These are phyloP conservation scores for Caenorhabditis wallacei DNA, from an alignment of 2,888 invertebrate genomes.

Conservation along the genomic window DNA sequence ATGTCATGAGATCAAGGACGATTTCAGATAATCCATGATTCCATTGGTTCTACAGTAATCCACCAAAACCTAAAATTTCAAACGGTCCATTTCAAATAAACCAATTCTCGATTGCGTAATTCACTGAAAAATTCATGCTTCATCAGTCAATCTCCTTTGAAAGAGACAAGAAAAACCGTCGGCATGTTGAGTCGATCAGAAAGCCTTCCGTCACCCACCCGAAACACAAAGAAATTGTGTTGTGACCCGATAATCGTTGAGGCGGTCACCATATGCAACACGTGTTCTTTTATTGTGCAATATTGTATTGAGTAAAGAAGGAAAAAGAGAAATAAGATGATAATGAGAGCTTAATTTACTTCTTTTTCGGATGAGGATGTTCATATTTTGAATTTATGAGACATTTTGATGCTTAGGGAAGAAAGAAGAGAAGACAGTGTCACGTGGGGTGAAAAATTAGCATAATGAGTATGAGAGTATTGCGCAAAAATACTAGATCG, in stretches of 20 bases:
- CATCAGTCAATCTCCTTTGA: constrained; percentile 5
- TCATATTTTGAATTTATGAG: constrained; percentile 14
- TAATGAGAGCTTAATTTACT: constrained; percentile 24
- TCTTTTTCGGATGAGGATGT: neutral
- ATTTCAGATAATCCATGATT: no score
- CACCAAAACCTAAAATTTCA: no score
- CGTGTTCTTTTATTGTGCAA: constrained; percentile 43
- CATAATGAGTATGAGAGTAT: constrained; percentile 24
- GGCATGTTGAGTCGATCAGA: constrained; percentile 36
- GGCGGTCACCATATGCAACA: constrained; percentile 31
- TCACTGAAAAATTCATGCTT: constrained; percentile 39
- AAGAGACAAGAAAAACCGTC: neutral
- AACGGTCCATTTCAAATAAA: neutral
- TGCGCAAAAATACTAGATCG: constrained; percentile 27
- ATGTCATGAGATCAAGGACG: neutral
- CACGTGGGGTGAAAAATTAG: constrained; percentile 26
- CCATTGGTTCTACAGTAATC: no score
- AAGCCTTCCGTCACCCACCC: neutral
- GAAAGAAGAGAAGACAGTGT: neutral
- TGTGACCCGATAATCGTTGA: constrained; percentile 36
- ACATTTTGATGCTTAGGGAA: constrained; percentile 18
- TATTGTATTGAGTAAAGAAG: constrained; percentile 3
- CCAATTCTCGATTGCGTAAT: constrained; percentile 15
- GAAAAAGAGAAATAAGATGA: constrained; percentile 10
- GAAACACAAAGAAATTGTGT: constrained; percentile 32